Conservation (phyloP, 1,140 invertebrate species). For the Cydia amplana region DNA sequence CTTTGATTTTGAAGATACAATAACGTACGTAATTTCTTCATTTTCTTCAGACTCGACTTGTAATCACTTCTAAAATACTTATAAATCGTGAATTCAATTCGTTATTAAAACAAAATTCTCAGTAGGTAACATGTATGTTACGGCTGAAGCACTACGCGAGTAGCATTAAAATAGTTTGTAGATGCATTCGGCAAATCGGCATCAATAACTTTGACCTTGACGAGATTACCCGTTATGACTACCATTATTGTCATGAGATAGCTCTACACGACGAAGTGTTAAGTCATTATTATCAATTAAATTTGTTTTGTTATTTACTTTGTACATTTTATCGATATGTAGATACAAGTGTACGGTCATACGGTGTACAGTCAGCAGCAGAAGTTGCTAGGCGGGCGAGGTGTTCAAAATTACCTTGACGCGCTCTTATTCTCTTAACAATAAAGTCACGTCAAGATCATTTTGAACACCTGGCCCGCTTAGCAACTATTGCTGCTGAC, state of each 20-base stretch:
- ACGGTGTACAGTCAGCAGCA: too few relatives aligned
- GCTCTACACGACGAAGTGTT: too few relatives aligned
- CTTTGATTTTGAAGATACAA: not conserved
- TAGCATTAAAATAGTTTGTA: constrained; percentile 5
- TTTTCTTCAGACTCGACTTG: not conserved
- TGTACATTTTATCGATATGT: too few relatives aligned
- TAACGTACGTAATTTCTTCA: not conserved
- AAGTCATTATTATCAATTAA: too few relatives aligned
- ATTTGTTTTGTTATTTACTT: too few relatives aligned
- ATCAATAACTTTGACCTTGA: constrained; percentile 16
- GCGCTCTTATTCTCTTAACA: too few relatives aligned
- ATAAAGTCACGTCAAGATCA: too few relatives aligned
- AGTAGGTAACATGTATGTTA: not conserved
- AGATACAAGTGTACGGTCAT: too few relatives aligned
- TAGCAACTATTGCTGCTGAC: too few relatives aligned
- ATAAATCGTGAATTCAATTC: not conserved
- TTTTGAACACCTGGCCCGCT: too few relatives aligned
- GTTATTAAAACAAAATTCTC: constrained; percentile 8
- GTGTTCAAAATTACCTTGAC: too few relatives aligned
- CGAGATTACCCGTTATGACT: constrained; percentile 2
- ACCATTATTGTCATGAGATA: not conserved
- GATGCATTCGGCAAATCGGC: not conserved
- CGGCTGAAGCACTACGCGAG: not conserved
- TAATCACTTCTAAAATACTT: not conserved
- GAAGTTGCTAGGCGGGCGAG: too few relatives aligned